Evolutionary conservation across 2,113 vertebrate species (phyloP).

Genomic region (Mellivora capensis): DNA sequence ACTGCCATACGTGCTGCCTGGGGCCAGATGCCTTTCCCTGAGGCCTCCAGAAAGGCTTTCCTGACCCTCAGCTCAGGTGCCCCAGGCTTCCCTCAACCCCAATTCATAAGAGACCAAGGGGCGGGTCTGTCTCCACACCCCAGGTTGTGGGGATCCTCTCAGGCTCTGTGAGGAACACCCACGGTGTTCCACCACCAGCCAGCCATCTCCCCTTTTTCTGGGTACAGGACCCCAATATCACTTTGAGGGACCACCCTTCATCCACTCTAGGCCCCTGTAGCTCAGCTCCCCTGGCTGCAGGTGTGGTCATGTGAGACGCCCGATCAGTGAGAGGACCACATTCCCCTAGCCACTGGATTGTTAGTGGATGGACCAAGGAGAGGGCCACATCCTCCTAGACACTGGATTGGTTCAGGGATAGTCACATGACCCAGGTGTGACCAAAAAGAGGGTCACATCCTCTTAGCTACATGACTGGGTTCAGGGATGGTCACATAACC

Average conservation of each 20-base stretch:
- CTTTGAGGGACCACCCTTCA: not conserved
- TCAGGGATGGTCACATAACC: not conserved
- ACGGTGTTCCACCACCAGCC: not conserved
- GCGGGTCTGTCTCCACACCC: not conserved
- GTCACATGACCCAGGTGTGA: not conserved
- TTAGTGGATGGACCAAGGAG: not conserved
- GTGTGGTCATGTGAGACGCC: no score
- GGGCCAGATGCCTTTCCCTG: not conserved
- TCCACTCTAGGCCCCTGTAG: not conserved
- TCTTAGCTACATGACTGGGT: not conserved
- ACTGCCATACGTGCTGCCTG: fast-evolving
- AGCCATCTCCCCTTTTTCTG: not conserved
- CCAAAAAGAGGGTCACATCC: not conserved
- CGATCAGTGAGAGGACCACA: not conserved
- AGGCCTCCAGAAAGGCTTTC: not conserved
- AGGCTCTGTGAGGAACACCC: not conserved
- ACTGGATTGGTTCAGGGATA: not conserved
- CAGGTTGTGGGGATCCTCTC: not conserved
- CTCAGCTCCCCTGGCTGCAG: not conserved
- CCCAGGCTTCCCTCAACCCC: not conserved
- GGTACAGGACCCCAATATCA: not conserved
- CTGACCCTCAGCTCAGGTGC: not conserved
- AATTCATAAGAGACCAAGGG: not conserved
- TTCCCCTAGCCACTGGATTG: no score
- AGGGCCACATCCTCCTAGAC: not conserved